Conservation (phyloP, 2,113 vertebrate species). For the Catharus bicknelli region DNA sequence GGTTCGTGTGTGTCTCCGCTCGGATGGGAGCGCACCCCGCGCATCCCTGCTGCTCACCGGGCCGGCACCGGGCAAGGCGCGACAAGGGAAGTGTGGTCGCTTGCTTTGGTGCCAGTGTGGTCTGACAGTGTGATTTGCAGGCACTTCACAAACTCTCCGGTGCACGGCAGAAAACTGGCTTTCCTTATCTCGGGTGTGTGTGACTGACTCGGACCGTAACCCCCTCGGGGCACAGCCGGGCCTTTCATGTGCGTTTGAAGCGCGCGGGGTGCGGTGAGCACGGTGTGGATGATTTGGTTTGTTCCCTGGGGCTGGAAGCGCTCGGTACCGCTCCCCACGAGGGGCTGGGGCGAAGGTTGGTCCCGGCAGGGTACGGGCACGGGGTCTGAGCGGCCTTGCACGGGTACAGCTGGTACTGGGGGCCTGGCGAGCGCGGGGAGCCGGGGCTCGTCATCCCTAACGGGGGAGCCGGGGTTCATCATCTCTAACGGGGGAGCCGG, state of each 20-base stretch:
- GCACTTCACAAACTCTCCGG: not conserved
- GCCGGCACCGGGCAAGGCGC: not conserved
- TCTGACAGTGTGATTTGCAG: not conserved
- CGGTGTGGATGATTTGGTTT: not conserved
- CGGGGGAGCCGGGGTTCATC: not conserved
- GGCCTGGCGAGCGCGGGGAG: not conserved
- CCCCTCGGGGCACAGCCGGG: not conserved
- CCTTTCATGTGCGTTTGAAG: not conserved
- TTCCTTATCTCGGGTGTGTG: not conserved
- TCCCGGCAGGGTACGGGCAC: not conserved
- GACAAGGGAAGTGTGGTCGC: fast-evolving
- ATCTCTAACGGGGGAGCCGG: not conserved
- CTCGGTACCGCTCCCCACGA: not conserved
- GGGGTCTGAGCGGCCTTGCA: not conserved
- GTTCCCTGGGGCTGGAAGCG: not conserved
- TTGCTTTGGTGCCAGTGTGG: not conserved
- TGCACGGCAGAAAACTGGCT: not conserved
- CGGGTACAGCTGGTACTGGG: not conserved
- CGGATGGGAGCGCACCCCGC: not conserved
- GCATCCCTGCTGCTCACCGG: no score
- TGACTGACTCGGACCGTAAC: not conserved
- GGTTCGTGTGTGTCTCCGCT: not conserved
- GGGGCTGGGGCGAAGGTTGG: not conserved
- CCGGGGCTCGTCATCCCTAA: not conserved
- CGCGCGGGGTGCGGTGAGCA: not conserved